Base-by-base conservation (phyloP, 2,888 invertebrate genomes). In the Chloromyia formosa region DNA sequence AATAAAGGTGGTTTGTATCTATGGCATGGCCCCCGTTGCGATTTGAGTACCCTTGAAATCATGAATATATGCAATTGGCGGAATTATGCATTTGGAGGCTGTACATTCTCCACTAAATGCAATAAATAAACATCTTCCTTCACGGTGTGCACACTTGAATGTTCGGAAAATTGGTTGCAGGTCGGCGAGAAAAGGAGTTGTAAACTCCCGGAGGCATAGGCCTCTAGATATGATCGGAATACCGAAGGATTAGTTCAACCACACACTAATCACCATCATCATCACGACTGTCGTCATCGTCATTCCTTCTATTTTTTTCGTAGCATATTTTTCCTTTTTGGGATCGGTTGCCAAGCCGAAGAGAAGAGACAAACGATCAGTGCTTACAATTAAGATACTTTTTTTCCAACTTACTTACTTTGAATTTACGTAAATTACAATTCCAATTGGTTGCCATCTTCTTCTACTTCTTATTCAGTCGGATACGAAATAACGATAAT, bases 51-150 rank as follows among this genome's bases (percentile, higher is more conserved):
- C 12, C 12, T 49, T 12, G 12, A 12, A n/a, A 49, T n/a, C 10
- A n/a, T 49, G 49, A 3, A n/a, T 12, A 49, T 49, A n/a, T n/a
- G 16, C 49, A 12, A 49, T n/a, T 12, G 49, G 16, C 49, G 49
- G n/a, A 49, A 66, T 66, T 49, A 35, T 35, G 66, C 66, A 66
- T 66, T 66, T 66, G 45, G 66, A 14, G 45, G 66, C 1, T 35
- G 27, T 35, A 4, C 27, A 35, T 35, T 35, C 66, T 22, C 20
- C 22, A 66, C 45, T 12, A 22, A 66, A 66, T 66, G 66, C 49
- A 66, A 66, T 66, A 66, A 66, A 66, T 66, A 66, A 66, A 66
- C 66, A 66, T 66, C 66, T 66, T 66, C 27, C n/a, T n/a, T n/a
- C 66, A 66, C 66, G 66, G 66, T 66, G 66, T 49, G 45, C 66